These are phyloP conservation scores for Palythoa grandiflora DNA, from an alignment of 92 coral and sea anemone species.

Conservation along the genomic window DNA sequence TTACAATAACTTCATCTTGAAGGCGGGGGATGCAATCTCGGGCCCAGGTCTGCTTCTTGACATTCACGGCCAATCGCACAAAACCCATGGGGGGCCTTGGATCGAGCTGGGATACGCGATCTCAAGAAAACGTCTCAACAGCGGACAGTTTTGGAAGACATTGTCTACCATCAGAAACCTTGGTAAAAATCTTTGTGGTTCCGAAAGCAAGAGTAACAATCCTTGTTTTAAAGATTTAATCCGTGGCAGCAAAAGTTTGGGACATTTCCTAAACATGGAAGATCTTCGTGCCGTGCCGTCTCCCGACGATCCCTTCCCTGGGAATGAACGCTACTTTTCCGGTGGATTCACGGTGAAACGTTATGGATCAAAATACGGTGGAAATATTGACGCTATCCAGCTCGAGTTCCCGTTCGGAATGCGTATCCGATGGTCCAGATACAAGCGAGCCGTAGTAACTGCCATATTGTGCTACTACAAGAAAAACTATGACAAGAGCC, in stretches of 20 bases:
- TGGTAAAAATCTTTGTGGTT: neutral
- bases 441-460: neutral
- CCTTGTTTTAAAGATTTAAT: conserved; percentile 38
- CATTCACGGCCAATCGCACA: conserved; percentile 28
- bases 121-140: neutral
- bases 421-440: conserved; percentile 1
- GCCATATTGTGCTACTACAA: conserved; percentile 14
- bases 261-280: conserved; percentile 30
- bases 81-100: neutral
- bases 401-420: conserved; percentile 17
- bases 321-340: neutral
- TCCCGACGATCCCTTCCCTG: conserved; percentile 24
- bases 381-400: conserved; percentile 49
- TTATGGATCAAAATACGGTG: conserved; percentile 32
- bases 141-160: conserved; percentile 15
- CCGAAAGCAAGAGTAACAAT: conserved; percentile 3
- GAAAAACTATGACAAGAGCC: neutral
- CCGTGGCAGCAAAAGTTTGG: conserved; percentile 33
- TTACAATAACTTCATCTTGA: conserved; percentile 6
- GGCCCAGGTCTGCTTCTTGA: conserved; percentile 48
- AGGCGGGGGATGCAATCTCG: conserved; percentile 37
- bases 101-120: conserved; percentile 30
- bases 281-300: conserved; percentile 14
- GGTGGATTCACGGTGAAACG: conserved; percentile 44
- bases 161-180: conserved; percentile 32